Percentiles rank a stretch among this genome's conserved stretches.
phyloP scores from a whole-genome alignment of 2,888 invertebrate genomes.

The Magallana nippona region DNA sequence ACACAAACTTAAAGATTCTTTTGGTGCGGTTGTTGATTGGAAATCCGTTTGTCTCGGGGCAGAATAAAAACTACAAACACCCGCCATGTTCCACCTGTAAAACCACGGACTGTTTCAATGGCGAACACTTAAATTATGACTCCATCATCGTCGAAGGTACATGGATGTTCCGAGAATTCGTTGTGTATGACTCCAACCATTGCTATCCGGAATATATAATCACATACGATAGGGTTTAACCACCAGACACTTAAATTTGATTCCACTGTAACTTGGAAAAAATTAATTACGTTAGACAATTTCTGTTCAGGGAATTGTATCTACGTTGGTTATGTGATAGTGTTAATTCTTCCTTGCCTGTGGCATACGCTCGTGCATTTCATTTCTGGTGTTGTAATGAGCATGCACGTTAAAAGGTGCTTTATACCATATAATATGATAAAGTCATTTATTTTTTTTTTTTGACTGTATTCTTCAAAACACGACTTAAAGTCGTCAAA shows the following conservation, averaged over 20 bases:
- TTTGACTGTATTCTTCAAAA: no score
- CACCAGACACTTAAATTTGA: not conserved
- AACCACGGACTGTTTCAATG: constrained; percentile 48
- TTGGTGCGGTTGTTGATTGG: constrained; percentile 42
- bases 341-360: no score
- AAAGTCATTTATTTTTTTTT: no score
- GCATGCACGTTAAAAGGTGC: no score
- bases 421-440: no score
- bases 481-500: no score
- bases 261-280: not conserved
- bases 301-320: no score
- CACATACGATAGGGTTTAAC: constrained; percentile 57
- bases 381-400: no score
- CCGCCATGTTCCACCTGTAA: constrained; percentile 59
- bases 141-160: constrained; percentile 59
- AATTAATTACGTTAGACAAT: no score
- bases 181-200: constrained; percentile 59
- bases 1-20: constrained; percentile 27
- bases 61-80: constrained; percentile 51
- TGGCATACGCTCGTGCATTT: no score
- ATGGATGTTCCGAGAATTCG: constrained; percentile 64
- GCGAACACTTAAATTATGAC: constrained; percentile 50
- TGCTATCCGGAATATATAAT: constrained; percentile 68
- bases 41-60: constrained; percentile 31
- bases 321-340: no score